Conservation (phyloP, 2,888 invertebrate species). For the Leucozona laternaria region DNA sequence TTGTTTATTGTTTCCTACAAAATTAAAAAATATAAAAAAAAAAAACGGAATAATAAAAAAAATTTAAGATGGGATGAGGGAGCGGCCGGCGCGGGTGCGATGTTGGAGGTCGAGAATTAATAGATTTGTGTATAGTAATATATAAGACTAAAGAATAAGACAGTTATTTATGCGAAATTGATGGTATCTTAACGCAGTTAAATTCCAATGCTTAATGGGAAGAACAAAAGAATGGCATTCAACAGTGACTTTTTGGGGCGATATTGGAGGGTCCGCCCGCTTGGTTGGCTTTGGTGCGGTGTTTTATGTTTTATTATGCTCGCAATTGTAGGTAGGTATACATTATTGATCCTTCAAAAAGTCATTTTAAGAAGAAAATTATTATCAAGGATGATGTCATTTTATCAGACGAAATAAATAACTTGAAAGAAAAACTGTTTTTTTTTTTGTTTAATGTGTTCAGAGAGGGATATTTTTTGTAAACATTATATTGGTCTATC, state of each 20-base stretch:
- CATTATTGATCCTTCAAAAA: constrained; percentile 1
- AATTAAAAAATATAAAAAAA: constrained; percentile 36
- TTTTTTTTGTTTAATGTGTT: too few species aligned
- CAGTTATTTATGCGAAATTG: constrained; percentile 63
- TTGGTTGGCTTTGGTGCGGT: neutral
- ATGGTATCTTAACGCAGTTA: constrained; percentile 57
- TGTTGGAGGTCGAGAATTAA: constrained; percentile 18
- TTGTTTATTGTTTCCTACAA: constrained; percentile 72
- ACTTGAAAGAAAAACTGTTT: neutral
- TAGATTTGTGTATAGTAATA: constrained; percentile 2
- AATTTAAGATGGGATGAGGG: neutral
- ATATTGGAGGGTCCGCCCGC: neutral
- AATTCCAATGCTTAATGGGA: constrained; percentile 59
- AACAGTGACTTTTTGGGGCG: constrained; percentile 28
- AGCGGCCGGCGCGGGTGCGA: neutral
- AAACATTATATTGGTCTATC: too few species aligned
- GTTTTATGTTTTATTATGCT: neutral
- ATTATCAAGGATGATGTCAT: neutral
- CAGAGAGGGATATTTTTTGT: too few species aligned
- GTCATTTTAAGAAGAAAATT: constrained; percentile 3
- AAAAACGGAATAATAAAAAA: constrained; percentile 2
- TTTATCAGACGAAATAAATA: constrained; percentile 2
- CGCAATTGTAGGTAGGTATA: neutral
- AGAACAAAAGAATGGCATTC: constrained; percentile 31
- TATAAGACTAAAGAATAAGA: constrained; percentile 39